A percentile compares a stretch with the other conserved stretches of the same genome.
These are phyloP conservation scores for Uromys caudimaculatus DNA, from an alignment of 2,797 vertebrate species.

Conservation along the genomic window DNA sequence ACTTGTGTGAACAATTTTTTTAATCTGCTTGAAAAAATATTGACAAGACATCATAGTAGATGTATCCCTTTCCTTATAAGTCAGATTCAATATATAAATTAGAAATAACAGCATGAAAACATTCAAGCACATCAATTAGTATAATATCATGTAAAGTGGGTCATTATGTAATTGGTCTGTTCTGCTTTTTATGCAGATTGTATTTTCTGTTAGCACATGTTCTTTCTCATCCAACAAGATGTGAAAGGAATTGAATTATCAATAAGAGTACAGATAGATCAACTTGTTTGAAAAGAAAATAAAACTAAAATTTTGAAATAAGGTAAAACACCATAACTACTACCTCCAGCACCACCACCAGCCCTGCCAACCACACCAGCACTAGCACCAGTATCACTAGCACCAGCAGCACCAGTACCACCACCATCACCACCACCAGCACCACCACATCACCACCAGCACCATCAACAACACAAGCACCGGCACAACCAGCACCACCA, in stretches of 20 bases:
- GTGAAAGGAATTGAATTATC: neutral
- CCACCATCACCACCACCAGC: neutral
- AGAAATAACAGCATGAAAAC: neutral
- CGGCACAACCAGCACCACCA: neutral
- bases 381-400: no score
- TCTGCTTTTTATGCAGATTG: conserved; percentile 6
- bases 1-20: neutral
- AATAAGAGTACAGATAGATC: neutral
- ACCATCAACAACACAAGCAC: neutral
- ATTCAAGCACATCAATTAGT: conserved; percentile 4
- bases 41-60: neutral
- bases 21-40: conserved; percentile 13
- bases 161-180: neutral
- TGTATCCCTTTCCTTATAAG: neutral
- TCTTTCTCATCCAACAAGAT: neutral
- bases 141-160: neutral
- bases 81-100: conserved; percentile 22
- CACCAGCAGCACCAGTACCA: no score
- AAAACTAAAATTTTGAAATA: neutral
- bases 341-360: neutral
- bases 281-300: neutral
- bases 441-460: neutral
- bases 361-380: neutral
- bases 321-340: neutral
- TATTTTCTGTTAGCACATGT: neutral